Conservation (phyloP, 2,888 invertebrate genomes). For the Xestia c-nigrum region DNA sequence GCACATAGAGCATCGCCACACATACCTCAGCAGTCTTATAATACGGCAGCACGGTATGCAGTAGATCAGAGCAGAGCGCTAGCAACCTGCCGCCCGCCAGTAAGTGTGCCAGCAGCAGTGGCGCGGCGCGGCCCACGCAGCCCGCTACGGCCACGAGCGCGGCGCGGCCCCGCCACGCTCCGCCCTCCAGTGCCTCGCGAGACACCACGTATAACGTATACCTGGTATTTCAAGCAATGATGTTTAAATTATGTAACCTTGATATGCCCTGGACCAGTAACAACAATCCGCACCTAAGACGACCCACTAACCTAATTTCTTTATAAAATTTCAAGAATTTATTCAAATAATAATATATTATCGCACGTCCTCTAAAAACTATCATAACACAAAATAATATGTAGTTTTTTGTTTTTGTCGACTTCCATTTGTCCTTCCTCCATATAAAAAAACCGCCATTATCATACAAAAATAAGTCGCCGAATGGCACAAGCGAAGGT, state of each 20-base stretch:
- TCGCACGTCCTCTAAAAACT: background rate
- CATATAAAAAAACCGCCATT: too few species aligned
- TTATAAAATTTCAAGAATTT: background rate
- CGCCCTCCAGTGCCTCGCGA: constrained; percentile 80
- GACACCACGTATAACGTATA: constrained; percentile 92
- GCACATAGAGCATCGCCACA: background rate
- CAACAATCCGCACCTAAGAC: too few species aligned
- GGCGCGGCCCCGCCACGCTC: constrained; percentile 92
- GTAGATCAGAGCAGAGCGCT: constrained; percentile 95
- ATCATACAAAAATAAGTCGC: too few species aligned
- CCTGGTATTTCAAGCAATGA: constrained; percentile 71
- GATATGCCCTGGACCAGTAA: background rate
- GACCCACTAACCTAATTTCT: too few species aligned
- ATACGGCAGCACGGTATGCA: constrained; percentile 94
- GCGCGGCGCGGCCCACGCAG: constrained; percentile 92
- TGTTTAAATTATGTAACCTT: background rate
- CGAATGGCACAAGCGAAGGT: too few species aligned
- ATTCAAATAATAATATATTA: background rate
- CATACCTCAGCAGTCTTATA: constrained; percentile 95
- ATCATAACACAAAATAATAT: too few species aligned
- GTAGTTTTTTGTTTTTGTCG: too few species aligned
- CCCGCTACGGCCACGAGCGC: constrained; percentile 95
- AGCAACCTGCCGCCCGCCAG: constrained; percentile 94
- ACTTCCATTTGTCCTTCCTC: too few species aligned
- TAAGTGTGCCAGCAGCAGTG: constrained; percentile 93